Evolutionary conservation across 2,888 invertebrate genomes (phyloP).

Genomic region (Drosophila atroscutellata): DNA sequence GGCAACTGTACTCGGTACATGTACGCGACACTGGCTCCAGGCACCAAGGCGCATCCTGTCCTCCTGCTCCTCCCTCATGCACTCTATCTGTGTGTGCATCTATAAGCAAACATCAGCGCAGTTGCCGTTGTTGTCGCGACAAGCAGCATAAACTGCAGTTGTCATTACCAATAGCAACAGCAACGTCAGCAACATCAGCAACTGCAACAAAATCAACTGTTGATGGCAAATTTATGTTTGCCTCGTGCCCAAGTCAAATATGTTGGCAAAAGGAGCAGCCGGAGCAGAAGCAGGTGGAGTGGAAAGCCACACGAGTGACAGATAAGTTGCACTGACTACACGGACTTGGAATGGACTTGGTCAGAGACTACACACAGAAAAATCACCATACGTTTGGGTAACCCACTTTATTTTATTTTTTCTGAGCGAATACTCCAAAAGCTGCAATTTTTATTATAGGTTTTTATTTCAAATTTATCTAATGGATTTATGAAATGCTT

Average conservation of each 20-base stretch:
- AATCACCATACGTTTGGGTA: background rate
- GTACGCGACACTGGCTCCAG: background rate
- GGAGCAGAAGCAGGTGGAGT: slow-evolving; percentile 4
- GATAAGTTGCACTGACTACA: slow-evolving; percentile 27
- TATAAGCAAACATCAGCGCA: slow-evolving; percentile 22
- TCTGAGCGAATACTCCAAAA: background rate
- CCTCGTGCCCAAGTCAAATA: slow-evolving; percentile 66
- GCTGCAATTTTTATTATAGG: background rate
- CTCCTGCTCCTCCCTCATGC: background rate
- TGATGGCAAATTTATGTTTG: slow-evolving; percentile 73
- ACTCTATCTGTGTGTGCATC: background rate
- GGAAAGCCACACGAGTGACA: slow-evolving; percentile 38
- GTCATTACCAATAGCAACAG: slow-evolving; percentile 48
- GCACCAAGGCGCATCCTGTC: slow-evolving; percentile 32
- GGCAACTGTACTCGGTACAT: slow-evolving; percentile 46
- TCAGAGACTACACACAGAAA: slow-evolving; percentile 8
- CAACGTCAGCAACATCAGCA: slow-evolving; percentile 35
- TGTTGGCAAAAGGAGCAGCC: slow-evolving; percentile 10
- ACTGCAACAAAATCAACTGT: slow-evolving; percentile 27
- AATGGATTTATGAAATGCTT: background rate
- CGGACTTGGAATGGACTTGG: slow-evolving; percentile 39
- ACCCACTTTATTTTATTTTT: background rate
- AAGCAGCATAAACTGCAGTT: slow-evolving; percentile 55
- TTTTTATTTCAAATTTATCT: background rate
- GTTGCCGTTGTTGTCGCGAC: slow-evolving; percentile 41